Evolutionary conservation across 2,888 invertebrate genomes (phyloP), one percentile per base, ranked within the genome.

Genomic region (Drosophila tanythrix): DNA sequence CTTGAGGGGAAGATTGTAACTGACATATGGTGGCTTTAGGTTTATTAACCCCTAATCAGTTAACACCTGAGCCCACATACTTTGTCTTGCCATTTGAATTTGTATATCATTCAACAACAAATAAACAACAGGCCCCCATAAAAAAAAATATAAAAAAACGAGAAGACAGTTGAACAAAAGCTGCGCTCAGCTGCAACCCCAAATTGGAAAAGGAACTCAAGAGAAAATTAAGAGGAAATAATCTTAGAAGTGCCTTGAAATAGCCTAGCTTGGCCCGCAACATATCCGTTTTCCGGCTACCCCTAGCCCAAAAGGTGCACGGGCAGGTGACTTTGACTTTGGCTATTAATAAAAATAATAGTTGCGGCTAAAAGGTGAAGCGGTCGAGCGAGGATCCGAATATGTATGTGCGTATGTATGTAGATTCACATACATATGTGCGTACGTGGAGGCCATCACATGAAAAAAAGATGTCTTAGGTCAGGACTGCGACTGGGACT

Each of bases 21-120:
- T 50, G 66, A 59, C 84, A 89, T 86, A 84, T 89, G 89, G 75
- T 74, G 75, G 65, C 81, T 70, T 36, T 38, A 79, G 81, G 87
- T 88, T 88, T 89, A 74, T 88, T 88, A 83, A 89, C 87, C 87
- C 85, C 87, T 75, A 80, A 83, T 76, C 79, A 69, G 65, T 61
- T 82, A 91, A 88, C 91, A 91, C 91, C 91, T 91, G 91, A 91
- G 82, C 91, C 91, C 91, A 91, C 91, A 91, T 91, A 89, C 91
- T 91, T 91, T 91, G 90, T 86, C 86, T 89, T 85, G 84, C 77
- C 88, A 69, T 79, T 88, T 88, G 84, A 89, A 86, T 89, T 82
- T 83, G 78, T 76, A 89, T 82, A 85, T 76, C 82, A 83, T 70
- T 74, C 76, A 73, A 74, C 73, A 67, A 62, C 70, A 70, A 72